Conservation (phyloP, 2,888 invertebrate species). For the Diogma glabrata region DNA sequence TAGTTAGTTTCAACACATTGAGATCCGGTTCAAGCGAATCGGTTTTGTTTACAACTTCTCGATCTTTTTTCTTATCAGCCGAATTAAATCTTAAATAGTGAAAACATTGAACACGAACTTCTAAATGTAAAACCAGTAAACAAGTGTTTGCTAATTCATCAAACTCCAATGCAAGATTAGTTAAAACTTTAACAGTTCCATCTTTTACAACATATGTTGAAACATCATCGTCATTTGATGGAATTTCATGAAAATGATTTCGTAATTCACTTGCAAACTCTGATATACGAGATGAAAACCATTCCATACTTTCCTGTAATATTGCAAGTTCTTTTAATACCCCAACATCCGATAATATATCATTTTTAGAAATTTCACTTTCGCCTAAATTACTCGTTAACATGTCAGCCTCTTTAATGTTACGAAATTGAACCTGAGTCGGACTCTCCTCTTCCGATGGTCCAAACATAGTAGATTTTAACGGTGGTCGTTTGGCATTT, state of each 20-base stretch:
- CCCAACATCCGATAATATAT: conserved; percentile 75
- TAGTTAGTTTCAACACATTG: conserved; percentile 63
- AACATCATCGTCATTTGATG: conserved; percentile 9
- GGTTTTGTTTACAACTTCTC: conserved; percentile 40
- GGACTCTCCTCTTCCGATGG: conserved; percentile 64
- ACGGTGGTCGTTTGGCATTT: background rate
- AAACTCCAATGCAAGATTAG: conserved; percentile 64
- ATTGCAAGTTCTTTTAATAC: conserved; percentile 76
- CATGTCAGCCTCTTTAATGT: conserved; percentile 84
- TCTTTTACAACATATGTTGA: conserved; percentile 39
- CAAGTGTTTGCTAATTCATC: conserved; percentile 86
- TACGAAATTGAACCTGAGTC: conserved; percentile 63
- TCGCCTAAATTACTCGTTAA: conserved; percentile 85
- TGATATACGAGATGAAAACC: conserved; percentile 60
- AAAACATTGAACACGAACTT: conserved; percentile 92
- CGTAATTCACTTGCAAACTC: conserved; percentile 45
- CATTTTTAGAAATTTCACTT: conserved; percentile 69
- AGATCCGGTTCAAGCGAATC: conserved; percentile 67
- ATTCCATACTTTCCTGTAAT: conserved; percentile 86
- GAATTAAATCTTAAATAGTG: conserved; percentile 65
- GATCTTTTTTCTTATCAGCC: conserved; percentile 27
- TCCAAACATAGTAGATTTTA: conserved; percentile 4
- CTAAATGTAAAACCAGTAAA: conserved; percentile 81
- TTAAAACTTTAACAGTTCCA: conserved; percentile 49
- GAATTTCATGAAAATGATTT: conserved; percentile 35